phyloP scores from a whole-genome alignment of 2,113 vertebrate species.

The Clarias macrocephalus region DNA sequence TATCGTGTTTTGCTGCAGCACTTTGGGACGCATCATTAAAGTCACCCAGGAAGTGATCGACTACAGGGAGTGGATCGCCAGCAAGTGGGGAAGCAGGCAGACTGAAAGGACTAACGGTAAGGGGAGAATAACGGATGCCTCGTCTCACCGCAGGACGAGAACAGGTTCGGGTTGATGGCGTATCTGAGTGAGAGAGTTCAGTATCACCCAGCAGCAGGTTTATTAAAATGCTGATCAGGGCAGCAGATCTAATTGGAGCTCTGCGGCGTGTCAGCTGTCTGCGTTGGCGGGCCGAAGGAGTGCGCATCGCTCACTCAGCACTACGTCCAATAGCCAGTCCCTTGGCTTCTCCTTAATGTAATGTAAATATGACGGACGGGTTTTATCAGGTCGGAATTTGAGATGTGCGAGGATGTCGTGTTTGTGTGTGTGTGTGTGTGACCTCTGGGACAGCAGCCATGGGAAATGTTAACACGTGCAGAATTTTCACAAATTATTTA shows the following conservation, averaged over 20 bases:
- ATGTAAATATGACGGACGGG: constrained; percentile 1
- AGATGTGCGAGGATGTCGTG: not conserved
- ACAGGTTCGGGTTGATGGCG: not conserved
- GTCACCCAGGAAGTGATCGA: constrained; percentile 94
- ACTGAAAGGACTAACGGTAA: constrained; percentile 65
- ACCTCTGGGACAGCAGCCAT: not conserved
- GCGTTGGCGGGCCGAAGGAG: not conserved
- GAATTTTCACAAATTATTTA: not conserved
- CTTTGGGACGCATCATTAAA: constrained; percentile 93
- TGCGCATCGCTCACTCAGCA: constrained; percentile 15
- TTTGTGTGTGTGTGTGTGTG: not conserved
- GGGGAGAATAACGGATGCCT: not conserved
- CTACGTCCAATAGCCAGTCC: not conserved
- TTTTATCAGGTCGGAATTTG: not conserved
- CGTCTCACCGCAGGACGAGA: not conserved
- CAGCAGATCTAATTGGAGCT: constrained; percentile 20
- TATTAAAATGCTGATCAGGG: constrained; percentile 31
- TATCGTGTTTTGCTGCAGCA: constrained; percentile 71
- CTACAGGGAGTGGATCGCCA: constrained; percentile 96
- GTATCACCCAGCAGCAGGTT: not conserved
- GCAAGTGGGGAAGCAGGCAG: constrained; percentile 85
- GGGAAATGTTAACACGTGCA: not conserved
- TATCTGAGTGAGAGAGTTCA: not conserved
- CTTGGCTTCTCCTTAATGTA: not conserved
- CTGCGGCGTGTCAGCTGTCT: constrained; percentile 26